These are phyloP conservation scores for Ormyrus rosae DNA, from an alignment of 2,888 invertebrate genomes.

Conservation along the genomic window DNA sequence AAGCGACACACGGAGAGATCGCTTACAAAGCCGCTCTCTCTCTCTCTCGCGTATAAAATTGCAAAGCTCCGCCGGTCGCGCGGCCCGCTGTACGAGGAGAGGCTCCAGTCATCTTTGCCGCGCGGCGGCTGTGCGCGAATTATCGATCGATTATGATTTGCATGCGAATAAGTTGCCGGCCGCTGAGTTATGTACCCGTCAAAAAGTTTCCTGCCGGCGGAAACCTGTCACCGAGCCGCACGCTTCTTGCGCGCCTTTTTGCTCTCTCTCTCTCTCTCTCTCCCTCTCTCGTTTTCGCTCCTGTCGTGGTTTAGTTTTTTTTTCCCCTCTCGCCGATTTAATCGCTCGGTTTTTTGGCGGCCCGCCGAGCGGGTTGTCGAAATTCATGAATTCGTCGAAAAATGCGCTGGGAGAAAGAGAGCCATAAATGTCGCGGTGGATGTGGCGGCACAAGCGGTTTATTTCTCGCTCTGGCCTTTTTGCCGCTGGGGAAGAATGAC, in stretches of 20 bases:
- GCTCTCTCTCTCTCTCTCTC: too few species aligned
- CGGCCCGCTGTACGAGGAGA: too few species aligned
- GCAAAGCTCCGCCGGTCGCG: background rate
- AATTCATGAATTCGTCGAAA: conserved; percentile 33
- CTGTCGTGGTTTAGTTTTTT: background rate
- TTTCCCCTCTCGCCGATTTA: background rate
- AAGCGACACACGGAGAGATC: background rate
- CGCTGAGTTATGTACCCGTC: conserved; percentile 46
- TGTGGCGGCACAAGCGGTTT: background rate
- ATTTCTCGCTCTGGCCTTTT: conserved; percentile 1
- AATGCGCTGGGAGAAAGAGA: background rate
- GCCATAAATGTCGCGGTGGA: conserved; percentile 20
- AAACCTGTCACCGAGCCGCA: conserved; percentile 14
- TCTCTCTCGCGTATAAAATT: background rate
- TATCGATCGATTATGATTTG: conserved; percentile 54
- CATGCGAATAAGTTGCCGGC: conserved; percentile 47
- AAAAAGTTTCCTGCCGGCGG: conserved; percentile 27
- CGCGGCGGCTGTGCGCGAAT: conserved; percentile 22
- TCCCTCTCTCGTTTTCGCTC: background rate
- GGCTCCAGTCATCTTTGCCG: conserved; percentile 29
- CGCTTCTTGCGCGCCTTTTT: background rate
- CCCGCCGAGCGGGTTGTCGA: conserved; percentile 15
- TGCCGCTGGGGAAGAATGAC: too few species aligned
- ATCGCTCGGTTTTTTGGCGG: background rate
- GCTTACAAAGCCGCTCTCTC: background rate